phyloP scores from a whole-genome alignment of 2,888 invertebrate species.

The Monoplex corrugatus region DNA sequence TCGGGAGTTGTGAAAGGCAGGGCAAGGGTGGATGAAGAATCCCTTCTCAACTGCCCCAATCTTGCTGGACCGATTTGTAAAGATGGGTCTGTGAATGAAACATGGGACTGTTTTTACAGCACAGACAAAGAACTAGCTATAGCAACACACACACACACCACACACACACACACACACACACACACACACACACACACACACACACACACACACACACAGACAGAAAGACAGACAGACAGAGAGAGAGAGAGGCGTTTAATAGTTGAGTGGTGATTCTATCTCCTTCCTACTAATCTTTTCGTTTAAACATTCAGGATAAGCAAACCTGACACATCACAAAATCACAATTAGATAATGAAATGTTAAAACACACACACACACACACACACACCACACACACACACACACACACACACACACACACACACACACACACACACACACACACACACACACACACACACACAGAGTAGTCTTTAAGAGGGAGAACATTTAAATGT shows the following conservation, averaged over 20 bases:
- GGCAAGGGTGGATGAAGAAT: too few relatives aligned
- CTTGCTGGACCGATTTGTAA: too few relatives aligned
- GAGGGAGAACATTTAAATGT: too few relatives aligned
- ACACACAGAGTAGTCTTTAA: too few relatives aligned
- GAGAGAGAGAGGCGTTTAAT: too few relatives aligned
- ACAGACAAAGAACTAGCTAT: background rate
- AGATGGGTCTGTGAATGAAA: background rate
- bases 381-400: slow-evolving; percentile 40
- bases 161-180: slow-evolving; percentile 29
- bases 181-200: slow-evolving; percentile 40
- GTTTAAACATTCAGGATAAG: too few relatives aligned
- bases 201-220: slow-evolving; percentile 38
- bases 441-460: background rate
- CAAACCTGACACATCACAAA: too few relatives aligned
- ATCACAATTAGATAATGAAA: background rate
- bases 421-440: slow-evolving; percentile 35
- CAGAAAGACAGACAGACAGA: slow-evolving; percentile 20
- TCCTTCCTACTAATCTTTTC: too few relatives aligned
- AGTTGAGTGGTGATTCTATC: too few relatives aligned
- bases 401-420: slow-evolving; percentile 40
- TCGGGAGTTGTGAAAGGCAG: too few relatives aligned
- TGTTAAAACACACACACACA: background rate
- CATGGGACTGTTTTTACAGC: too few relatives aligned
- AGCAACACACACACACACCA: background rate
- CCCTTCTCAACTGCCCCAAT: too few relatives aligned